Evolutionary conservation across 2,888 invertebrate species (phyloP).

Genomic region (Drosophila quasianomalipes): DNA sequence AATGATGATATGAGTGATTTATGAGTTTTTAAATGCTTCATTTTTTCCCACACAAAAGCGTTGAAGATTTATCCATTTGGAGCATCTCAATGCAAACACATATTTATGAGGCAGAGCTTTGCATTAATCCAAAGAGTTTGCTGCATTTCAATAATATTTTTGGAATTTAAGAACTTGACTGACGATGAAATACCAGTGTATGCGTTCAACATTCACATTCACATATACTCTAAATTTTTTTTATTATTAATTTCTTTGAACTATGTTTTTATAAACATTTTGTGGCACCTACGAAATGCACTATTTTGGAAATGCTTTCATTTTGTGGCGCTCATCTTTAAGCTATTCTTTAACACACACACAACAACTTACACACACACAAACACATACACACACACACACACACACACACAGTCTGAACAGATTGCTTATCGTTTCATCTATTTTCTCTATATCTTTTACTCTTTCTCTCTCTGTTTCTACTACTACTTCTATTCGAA

Average conservation of each 20-base stretch:
- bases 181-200: neutral
- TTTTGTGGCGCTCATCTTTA: slow-evolving; percentile 41
- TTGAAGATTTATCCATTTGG: neutral
- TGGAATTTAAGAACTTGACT: slow-evolving; percentile 3
- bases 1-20: neutral
- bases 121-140: slow-evolving; percentile 6
- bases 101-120: slow-evolving; percentile 8
- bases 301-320: slow-evolving; percentile 24
- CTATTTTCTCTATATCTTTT: slow-evolving; percentile 44
- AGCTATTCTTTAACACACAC: slow-evolving; percentile 51
- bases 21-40: slow-evolving; percentile 6
- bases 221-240: slow-evolving; percentile 16
- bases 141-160: slow-evolving; percentile 6
- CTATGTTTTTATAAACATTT: slow-evolving; percentile 6
- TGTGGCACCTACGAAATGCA: slow-evolving; percentile 28
- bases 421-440: slow-evolving; percentile 55
- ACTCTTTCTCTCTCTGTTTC: slow-evolving; percentile 25
- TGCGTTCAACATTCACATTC: slow-evolving; percentile 22
- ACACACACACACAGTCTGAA: slow-evolving; percentile 33
- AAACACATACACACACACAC: slow-evolving; percentile 30
- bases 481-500: slow-evolving; percentile 47
- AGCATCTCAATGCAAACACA: neutral
- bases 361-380: slow-evolving; percentile 2
- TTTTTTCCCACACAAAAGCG: neutral
- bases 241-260: neutral